A percentile compares a stretch with the other conserved stretches of the same genome.
phyloP scores from a whole-genome alignment of 1,140 invertebrate species.

The Cardiocondyla obscurior region DNA sequence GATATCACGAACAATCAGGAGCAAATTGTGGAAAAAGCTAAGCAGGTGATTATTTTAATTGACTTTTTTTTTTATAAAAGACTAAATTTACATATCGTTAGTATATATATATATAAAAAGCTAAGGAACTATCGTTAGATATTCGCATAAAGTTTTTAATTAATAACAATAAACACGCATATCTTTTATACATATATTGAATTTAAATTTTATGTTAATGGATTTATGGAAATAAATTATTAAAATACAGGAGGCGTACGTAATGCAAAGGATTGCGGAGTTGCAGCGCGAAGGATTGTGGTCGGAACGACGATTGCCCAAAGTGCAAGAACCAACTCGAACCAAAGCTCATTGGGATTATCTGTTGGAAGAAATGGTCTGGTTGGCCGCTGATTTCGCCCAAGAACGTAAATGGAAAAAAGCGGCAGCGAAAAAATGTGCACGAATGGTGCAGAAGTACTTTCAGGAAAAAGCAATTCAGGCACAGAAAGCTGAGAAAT shows the following conservation, averaged over 20 bases:
- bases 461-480: constrained; percentile 97
- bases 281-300: constrained; percentile 95
- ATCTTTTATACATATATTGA: neutral
- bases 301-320: constrained; percentile 95
- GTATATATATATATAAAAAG: neutral
- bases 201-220: constrained; percentile 13
- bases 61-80: neutral
- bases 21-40: constrained; percentile 94
- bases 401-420: constrained; percentile 99
- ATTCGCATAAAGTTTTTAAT: no score
- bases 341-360: constrained; percentile 99
- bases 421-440: constrained; percentile 95
- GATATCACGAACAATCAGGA: constrained; percentile 85
- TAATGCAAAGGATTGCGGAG: constrained; percentile 95
- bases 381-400: constrained; percentile 98
- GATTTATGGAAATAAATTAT: neutral
- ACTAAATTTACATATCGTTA: neutral
- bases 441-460: constrained; percentile 96
- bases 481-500: constrained; percentile 95
- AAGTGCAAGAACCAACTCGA: constrained; percentile 94
- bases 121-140: no score
- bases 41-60: constrained; percentile 86
- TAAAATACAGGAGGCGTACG: constrained; percentile 90
- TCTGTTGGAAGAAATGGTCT: constrained; percentile 98
- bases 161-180: no score